Conservation (phyloP, 2,113 vertebrate genomes). For the Spea bombifrons region DNA sequence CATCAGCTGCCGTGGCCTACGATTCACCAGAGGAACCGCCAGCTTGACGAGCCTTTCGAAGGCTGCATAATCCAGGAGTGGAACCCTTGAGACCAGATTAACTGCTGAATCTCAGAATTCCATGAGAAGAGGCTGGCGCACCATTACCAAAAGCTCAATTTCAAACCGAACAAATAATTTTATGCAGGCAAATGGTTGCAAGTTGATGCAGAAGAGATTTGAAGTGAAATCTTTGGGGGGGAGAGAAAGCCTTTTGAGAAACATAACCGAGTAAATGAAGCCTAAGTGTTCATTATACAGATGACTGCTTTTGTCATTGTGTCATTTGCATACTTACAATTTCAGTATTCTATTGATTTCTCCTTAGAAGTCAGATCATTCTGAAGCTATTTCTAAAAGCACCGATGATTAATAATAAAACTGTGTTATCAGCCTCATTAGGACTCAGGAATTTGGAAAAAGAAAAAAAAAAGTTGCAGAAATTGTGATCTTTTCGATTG, state of each 20-base stretch:
- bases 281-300: slow-evolving; percentile 48
- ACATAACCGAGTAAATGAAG: slow-evolving; percentile 47
- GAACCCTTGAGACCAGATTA: slow-evolving; percentile 17
- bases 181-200: slow-evolving; percentile 39
- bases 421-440: slow-evolving; percentile 43
- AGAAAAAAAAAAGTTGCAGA: slow-evolving; percentile 1
- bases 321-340: slow-evolving; percentile 45
- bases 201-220: slow-evolving; percentile 43
- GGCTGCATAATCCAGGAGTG: background rate
- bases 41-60: too few relatives aligned
- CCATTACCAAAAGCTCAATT: slow-evolving; percentile 44
- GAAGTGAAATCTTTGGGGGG: slow-evolving; percentile 45
- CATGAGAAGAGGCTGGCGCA: slow-evolving; percentile 14
- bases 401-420: slow-evolving; percentile 45
- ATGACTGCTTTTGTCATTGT: slow-evolving; percentile 45
- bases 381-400: slow-evolving; percentile 41
- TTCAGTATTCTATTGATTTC: slow-evolving; percentile 46
- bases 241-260: slow-evolving; percentile 46
- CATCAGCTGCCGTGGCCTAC: too few relatives aligned
- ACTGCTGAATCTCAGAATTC: slow-evolving; percentile 20
- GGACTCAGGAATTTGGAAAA: slow-evolving; percentile 23
- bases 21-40: too few relatives aligned
- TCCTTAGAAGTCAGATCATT: slow-evolving; percentile 43
- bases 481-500: slow-evolving; percentile 4
- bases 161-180: slow-evolving; percentile 46